Conservation (phyloP, 1,140 invertebrate species). For the Agraylea sexmaculata region DNA sequence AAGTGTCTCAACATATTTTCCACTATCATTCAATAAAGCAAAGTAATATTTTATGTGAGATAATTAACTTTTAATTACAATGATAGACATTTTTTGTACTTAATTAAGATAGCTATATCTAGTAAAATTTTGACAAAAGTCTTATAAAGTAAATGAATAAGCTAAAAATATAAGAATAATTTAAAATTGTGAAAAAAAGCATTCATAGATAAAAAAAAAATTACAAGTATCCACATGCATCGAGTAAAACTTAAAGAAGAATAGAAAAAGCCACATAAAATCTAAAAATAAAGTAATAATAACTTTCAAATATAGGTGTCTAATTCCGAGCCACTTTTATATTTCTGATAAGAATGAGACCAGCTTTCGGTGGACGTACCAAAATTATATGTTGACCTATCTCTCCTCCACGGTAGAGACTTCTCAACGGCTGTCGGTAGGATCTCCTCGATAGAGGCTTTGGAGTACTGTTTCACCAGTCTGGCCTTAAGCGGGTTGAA, state of each 20-base stretch:
- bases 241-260: too few relatives aligned
- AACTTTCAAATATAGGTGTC: too few relatives aligned
- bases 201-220: neutral
- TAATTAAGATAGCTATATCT: too few relatives aligned
- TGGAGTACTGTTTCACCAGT: conserved; percentile 50
- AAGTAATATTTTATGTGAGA: too few relatives aligned
- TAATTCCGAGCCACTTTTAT: too few relatives aligned
- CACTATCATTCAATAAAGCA: too few relatives aligned
- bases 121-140: too few relatives aligned
- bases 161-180: conserved; percentile 1
- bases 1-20: too few relatives aligned
- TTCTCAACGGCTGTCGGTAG: conserved; percentile 58
- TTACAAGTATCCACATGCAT: neutral
- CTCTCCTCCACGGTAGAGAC: conserved; percentile 62
- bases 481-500: conserved; percentile 51
- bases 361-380: conserved; percentile 29
- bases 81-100: too few relatives aligned
- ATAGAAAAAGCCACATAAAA: neutral
- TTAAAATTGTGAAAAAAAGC: conserved; percentile 3
- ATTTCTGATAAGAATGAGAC: conserved; percentile 14
- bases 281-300: too few relatives aligned
- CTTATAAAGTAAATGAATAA: too few relatives aligned
- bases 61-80: too few relatives aligned
- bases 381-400: conserved; percentile 47
- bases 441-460: conserved; percentile 40